These are phyloP conservation scores for Taxidea taxus DNA, from an alignment of 2,113 vertebrate species.

Conservation along the genomic window DNA sequence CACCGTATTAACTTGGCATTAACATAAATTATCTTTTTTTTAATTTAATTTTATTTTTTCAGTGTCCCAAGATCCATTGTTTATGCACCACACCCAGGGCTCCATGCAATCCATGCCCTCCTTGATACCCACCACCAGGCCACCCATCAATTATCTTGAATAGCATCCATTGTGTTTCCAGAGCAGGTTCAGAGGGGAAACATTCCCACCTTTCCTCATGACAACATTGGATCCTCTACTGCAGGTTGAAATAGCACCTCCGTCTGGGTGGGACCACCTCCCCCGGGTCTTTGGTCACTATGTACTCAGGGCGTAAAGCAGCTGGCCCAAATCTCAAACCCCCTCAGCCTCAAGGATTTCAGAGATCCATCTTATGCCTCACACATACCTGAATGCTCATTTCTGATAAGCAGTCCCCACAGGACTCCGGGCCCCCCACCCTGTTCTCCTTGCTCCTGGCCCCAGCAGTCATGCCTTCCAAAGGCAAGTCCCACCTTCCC, in stretches of 20 bases:
- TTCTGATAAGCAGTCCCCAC: accelerated
- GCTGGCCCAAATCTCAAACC: neutral
- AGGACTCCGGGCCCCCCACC: neutral
- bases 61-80: too few relatives aligned
- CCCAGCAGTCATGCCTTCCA: neutral
- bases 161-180: neutral
- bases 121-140: too few relatives aligned
- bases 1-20: neutral
- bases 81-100: too few relatives aligned
- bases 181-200: neutral
- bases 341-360: neutral
- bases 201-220: neutral
- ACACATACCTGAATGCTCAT: accelerated
- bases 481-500: neutral
- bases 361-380: neutral
- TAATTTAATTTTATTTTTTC: too few relatives aligned
- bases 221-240: too few relatives aligned
- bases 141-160: neutral
- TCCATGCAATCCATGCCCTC: too few relatives aligned
- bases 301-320: too few relatives aligned
- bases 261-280: too few relatives aligned
- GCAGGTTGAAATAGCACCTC: neutral
- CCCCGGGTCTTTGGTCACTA: neutral
- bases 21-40: neutral
- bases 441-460: neutral